Evolutionary conservation across 2,888 invertebrate species (phyloP).

Genomic region (Euplexia lucipara): DNA sequence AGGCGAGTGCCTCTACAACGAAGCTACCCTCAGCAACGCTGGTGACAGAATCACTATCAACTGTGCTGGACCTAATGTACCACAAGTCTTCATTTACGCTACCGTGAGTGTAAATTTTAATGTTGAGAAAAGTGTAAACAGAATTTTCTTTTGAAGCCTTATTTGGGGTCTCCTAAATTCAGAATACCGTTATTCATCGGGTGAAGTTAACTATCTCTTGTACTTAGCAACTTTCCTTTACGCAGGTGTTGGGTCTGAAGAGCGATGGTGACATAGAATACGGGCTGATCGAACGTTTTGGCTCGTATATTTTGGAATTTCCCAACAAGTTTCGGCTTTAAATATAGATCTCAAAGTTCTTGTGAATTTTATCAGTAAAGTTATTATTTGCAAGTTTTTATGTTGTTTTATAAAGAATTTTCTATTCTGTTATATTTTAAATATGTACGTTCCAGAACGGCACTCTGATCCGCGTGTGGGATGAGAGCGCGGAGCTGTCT

Average conservation of each 20-base stretch:
- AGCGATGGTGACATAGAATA: too few relatives aligned
- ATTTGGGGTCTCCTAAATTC: too few relatives aligned
- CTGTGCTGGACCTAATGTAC: conserved; percentile 96
- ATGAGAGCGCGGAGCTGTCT: conserved; percentile 91
- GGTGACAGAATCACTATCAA: conserved; percentile 93
- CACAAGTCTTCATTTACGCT: conserved; percentile 92
- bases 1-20: conserved; percentile 92
- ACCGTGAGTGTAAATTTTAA: conserved; percentile 80
- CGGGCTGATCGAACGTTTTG: conserved; percentile 93
- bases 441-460: conserved; percentile 82
- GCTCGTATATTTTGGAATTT: neutral
- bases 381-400: too few relatives aligned
- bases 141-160: too few relatives aligned
- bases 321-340: neutral
- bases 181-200: conserved; percentile 79
- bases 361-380: neutral
- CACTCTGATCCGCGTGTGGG: conserved; percentile 90
- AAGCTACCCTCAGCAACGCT: conserved; percentile 92
- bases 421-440: too few relatives aligned
- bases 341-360: neutral
- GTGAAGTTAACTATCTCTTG: conserved; percentile 91
- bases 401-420: too few relatives aligned
- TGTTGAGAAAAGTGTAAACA: neutral
- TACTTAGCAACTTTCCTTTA: conserved; percentile 93
- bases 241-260: conserved; percentile 95